These are phyloP conservation scores for Mnemiopsis leidyi DNA, from an alignment of 37 sponge, comb jelly and placozoan species.

Conservation along the genomic window DNA sequence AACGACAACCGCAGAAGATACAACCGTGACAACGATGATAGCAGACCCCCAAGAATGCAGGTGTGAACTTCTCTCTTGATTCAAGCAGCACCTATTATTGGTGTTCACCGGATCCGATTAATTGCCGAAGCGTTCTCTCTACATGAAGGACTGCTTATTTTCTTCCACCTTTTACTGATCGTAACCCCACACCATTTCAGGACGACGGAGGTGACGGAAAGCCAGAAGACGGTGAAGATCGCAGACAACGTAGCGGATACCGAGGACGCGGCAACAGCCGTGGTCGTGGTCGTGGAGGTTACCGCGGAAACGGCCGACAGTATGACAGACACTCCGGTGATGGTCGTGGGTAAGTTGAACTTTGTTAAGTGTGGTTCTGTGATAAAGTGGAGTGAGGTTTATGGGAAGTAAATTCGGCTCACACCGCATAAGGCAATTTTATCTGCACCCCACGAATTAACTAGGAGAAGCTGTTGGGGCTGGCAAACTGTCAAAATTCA, in stretches of 20 bases:
- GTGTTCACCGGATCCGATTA: no score
- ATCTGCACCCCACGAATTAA: no score
- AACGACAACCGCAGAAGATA: conserved; percentile 14
- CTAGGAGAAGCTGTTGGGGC: no score
- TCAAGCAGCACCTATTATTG: no score
- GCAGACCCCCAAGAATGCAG: conserved; percentile 64
- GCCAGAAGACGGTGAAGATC: conserved; percentile 6
- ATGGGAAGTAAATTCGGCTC: no score
- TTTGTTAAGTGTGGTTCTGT: neutral
- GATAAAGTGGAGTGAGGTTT: no score
- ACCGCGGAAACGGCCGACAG: conserved; percentile 48
- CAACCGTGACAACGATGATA: conserved; percentile 35
- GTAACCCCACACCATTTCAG: neutral
- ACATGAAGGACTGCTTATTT: no score
- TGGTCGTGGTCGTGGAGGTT: conserved; percentile 46
- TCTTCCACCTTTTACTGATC: no score
- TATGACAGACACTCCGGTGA: conserved; percentile 65
- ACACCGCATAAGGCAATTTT: no score
- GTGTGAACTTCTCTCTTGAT: no score
- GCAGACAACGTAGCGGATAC: conserved; percentile 9
- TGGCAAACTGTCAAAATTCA: no score
- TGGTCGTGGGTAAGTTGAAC: neutral
- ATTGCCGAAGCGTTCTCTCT: no score
- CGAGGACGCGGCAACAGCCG: conserved; percentile 54
- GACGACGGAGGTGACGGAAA: conserved; percentile 57